These are phyloP conservation scores for Ambastaia sidthimunki DNA, from an alignment of 2,797 vertebrate genomes.

Conservation along the genomic window DNA sequence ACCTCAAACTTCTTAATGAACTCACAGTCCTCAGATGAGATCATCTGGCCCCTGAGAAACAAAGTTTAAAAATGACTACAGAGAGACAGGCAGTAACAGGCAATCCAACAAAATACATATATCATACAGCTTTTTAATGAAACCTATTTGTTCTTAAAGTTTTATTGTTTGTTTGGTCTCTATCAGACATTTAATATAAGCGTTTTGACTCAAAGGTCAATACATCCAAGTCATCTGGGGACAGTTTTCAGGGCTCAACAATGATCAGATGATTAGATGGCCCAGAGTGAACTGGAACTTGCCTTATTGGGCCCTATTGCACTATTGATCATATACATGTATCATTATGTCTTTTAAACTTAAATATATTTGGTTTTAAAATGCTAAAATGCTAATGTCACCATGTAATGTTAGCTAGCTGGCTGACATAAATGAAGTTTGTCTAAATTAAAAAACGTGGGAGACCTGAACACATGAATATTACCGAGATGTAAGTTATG, in stretches of 20 bases:
- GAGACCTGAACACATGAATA: no score
- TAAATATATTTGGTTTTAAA: not conserved
- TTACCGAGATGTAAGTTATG: no score
- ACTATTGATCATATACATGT: not conserved
- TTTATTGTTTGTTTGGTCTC: not conserved
- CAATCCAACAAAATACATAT: not conserved
- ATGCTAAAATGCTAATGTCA: not conserved
- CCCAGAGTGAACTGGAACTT: not conserved
- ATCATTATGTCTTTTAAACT: not conserved
- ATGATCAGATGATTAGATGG: no score
- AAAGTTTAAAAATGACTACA: not conserved
- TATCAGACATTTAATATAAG: not conserved
- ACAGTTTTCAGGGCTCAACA: not conserved
- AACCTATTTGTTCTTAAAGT: not conserved
- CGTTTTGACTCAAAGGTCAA: not conserved
- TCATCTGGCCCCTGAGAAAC: constrained; percentile 93
- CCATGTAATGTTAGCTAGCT: no score
- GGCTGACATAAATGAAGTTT: no score
- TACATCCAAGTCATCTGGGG: not conserved
- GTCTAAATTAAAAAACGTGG: no score
- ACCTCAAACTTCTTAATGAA: constrained; percentile 98
- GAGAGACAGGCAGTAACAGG: not conserved
- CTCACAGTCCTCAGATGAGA: constrained; percentile 96
- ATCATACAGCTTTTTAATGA: not conserved
- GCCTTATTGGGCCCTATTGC: not conserved